Evolutionary conservation across 2,113 vertebrate species (phyloP).

Genomic region (Phylloscopus trochiloides): DNA sequence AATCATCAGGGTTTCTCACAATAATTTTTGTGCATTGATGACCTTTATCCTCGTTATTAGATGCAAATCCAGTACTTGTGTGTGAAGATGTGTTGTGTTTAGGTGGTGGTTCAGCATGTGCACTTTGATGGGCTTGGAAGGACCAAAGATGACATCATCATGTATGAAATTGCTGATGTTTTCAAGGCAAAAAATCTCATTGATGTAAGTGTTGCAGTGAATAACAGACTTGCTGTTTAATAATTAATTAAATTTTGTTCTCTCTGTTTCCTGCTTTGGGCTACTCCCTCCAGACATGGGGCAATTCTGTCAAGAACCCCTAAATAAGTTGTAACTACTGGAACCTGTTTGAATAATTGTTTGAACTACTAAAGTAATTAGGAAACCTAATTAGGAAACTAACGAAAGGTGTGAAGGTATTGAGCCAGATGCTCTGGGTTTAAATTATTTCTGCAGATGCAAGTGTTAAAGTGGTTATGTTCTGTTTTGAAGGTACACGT

Average conservation of each 20-base stretch:
- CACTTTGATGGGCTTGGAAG: constrained; percentile 91
- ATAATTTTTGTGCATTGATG: not conserved
- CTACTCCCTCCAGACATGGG: not conserved
- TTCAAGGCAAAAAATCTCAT: constrained; percentile 93
- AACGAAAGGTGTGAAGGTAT: not conserved
- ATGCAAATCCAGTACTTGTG: not conserved
- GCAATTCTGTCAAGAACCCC: not conserved
- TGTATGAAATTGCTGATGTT: constrained; percentile 90
- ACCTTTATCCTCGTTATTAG: not conserved
- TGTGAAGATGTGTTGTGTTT: not conserved
- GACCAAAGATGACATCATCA: constrained; percentile 94
- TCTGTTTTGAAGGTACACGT: not conserved
- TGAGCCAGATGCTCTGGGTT: not conserved
- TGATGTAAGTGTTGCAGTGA: constrained; percentile 78
- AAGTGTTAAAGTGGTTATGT: not conserved
- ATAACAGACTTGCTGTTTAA: not conserved
- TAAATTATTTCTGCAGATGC: not conserved
- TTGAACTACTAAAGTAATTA: not conserved
- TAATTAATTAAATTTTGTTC: not conserved
- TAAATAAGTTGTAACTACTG: not conserved
- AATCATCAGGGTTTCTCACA: not conserved
- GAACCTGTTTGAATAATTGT: not conserved
- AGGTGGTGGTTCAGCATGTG: constrained; percentile 95
- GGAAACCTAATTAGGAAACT: not conserved
- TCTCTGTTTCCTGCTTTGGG: not conserved